Evolutionary conservation across 2,113 vertebrate genomes (phyloP).

Genomic region (Zosterops japonicus): DNA sequence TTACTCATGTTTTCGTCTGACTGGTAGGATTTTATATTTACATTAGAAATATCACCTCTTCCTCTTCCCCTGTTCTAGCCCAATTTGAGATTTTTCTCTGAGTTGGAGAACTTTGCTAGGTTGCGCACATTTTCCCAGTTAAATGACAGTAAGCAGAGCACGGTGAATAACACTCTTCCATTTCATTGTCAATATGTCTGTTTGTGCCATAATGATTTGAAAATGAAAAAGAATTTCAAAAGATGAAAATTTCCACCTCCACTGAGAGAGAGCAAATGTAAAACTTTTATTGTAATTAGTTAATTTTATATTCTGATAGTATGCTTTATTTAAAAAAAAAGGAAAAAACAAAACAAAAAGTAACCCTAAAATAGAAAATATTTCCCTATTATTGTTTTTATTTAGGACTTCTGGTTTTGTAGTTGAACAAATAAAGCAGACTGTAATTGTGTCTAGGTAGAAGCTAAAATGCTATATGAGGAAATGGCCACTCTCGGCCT

Average conservation of each 20-base stretch:
- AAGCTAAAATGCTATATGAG: constrained; percentile 23
- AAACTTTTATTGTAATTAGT: background rate
- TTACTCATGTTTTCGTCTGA: background rate
- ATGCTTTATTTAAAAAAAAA: background rate
- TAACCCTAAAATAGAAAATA: background rate
- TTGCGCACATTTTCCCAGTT: background rate
- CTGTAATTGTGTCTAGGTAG: background rate
- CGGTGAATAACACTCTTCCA: background rate
- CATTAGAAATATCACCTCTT: background rate
- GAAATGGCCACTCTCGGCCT: background rate
- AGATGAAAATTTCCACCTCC: background rate
- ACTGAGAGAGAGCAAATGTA: background rate
- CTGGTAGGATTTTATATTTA: background rate
- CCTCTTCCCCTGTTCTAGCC: background rate
- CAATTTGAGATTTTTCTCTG: background rate
- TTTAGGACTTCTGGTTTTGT: background rate
- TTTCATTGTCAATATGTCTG: background rate
- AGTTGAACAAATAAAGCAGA: constrained; percentile 9
- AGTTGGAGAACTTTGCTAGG: background rate
- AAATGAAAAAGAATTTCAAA: constrained; percentile 4
- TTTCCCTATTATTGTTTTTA: background rate
- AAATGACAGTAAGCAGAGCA: background rate
- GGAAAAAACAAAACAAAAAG: background rate
- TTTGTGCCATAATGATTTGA: constrained; percentile 3
- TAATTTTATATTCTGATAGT: background rate